These are phyloP conservation scores for Leucophenga varia DNA, from an alignment of 1,140 invertebrate species.

Conservation along the genomic window DNA sequence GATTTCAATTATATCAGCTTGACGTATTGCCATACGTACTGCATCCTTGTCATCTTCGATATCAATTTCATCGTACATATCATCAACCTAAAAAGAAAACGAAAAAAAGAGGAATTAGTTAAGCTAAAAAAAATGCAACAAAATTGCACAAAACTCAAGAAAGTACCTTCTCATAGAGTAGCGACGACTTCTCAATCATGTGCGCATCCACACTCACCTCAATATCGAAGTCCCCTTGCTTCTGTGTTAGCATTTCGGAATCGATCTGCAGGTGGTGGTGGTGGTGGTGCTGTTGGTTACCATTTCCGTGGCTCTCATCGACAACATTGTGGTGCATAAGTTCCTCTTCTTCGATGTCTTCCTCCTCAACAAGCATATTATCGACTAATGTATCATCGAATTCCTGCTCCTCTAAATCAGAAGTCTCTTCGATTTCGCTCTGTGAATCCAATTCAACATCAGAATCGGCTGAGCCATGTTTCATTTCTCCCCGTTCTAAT, in stretches of 20 bases:
- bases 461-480: constrained; percentile 64
- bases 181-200: constrained; percentile 2
- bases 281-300: constrained; percentile 13
- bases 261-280: constrained; percentile 24
- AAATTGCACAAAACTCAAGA: too few relatives aligned
- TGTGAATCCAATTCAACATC: constrained; percentile 61
- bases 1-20: constrained; percentile 41
- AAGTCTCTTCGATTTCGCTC: constrained; percentile 57
- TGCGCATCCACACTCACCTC: constrained; percentile 33
- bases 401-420: constrained; percentile 57
- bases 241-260: constrained; percentile 26
- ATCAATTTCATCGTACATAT: constrained; percentile 61
- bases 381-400: constrained; percentile 58
- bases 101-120: neutral
- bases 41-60: constrained; percentile 60
- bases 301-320: neutral
- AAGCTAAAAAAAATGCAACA: too few relatives aligned
- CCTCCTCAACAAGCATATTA: constrained; percentile 47
- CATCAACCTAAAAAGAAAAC: constrained; percentile 32
- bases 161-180: constrained; percentile 14
- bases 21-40: constrained; percentile 52
- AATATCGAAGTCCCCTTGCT: constrained; percentile 42
- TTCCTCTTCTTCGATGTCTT: constrained; percentile 32
- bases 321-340: constrained; percentile 23
- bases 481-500: constrained; percentile 82